Percentiles rank a stretch among this genome's conserved stretches.
Evolutionary conservation across 2,113 vertebrate species (phyloP).

Genomic region (Bolborhynchus lineola): DNA sequence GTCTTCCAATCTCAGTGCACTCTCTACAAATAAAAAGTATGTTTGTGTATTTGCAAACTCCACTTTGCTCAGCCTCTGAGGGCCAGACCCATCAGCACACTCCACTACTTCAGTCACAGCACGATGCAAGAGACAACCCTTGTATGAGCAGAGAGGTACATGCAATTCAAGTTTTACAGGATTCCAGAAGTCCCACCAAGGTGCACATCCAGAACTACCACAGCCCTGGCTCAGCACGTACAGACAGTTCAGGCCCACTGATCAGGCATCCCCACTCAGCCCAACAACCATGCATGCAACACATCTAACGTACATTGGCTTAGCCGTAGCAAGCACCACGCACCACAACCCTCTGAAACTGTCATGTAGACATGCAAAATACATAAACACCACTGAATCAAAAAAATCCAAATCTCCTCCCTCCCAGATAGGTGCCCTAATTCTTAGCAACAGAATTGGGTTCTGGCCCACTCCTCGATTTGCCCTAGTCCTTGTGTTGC

Average conservation of each 20-base stretch:
- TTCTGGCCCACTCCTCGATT: not conserved
- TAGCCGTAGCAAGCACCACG: not conserved
- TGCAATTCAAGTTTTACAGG: not conserved
- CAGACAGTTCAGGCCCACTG: not conserved
- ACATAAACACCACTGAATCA: not conserved
- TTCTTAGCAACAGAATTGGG: not conserved
- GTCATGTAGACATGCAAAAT: not conserved
- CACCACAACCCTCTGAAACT: not conserved
- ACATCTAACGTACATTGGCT: fast-evolving
- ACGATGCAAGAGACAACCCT: conserved; percentile 6
- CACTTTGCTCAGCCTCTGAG: not conserved
- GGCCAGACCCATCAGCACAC: not conserved
- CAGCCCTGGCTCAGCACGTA: not conserved
- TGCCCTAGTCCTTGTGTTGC: too few relatives aligned
- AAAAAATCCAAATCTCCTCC: not conserved
- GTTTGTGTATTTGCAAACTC: not conserved
- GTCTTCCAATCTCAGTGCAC: not conserved
- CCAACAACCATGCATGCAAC: not conserved
- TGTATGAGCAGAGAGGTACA: not conserved
- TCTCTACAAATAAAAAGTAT: not conserved
- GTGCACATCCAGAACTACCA: not conserved
- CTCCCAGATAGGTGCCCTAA: not conserved
- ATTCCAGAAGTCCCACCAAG: not conserved
- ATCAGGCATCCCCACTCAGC: not conserved
- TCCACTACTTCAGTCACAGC: not conserved